phyloP scores from a whole-genome alignment of 2,113 vertebrate species.

The Pongo abelii region DNA sequence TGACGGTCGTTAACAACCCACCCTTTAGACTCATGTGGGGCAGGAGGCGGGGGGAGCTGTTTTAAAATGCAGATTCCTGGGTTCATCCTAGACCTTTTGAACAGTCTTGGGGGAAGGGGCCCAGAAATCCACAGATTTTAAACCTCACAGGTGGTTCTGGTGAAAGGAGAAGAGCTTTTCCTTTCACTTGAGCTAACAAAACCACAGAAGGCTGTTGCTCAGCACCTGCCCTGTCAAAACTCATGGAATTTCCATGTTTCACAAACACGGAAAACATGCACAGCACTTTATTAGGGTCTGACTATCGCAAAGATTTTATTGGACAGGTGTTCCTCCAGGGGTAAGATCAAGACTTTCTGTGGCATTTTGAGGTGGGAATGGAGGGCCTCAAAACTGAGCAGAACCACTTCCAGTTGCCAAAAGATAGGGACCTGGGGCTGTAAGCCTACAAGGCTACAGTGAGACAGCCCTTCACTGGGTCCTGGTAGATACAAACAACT shows the following conservation, averaged over 20 bases:
- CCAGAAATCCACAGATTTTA: too few relatives aligned
- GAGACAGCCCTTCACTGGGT: neutral
- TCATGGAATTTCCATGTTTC: too few relatives aligned
- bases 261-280: accelerated
- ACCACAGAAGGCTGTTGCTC: neutral
- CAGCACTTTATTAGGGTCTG: neutral
- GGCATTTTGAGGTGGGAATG: neutral
- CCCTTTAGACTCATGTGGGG: neutral
- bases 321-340: accelerated
- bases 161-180: neutral
- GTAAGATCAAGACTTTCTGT: neutral
- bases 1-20: accelerated
- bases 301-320: neutral
- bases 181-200: accelerated
- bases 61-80: neutral
- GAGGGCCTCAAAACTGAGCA: neutral
- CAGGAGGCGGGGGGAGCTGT: accelerated
- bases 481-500: neutral
- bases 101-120: too few relatives aligned
- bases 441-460: accelerated
- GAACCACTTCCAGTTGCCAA: accelerated
- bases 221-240: neutral
- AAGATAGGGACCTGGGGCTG: too few relatives aligned
- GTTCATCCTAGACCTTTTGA: neutral
- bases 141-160: accelerated